phyloP scores from a whole-genome alignment of 1,140 invertebrate species.

The Zaprionus capensis region DNA sequence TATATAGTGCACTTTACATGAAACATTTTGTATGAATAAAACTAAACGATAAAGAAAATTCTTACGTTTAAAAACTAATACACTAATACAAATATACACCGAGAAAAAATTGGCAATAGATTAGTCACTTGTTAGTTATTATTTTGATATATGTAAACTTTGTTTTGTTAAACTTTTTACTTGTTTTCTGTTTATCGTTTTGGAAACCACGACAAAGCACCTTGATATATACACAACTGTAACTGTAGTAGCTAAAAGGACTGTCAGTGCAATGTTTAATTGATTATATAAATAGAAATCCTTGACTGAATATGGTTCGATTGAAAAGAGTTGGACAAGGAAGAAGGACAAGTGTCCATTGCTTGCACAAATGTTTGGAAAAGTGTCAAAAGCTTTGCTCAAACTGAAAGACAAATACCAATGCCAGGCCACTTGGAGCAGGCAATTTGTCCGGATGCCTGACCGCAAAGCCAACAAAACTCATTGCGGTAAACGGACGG shows the following conservation, averaged over 20 bases:
- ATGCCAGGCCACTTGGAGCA: slow-evolving; percentile 9
- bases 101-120: slow-evolving; percentile 85
- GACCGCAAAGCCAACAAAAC: slow-evolving; percentile 26
- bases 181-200: slow-evolving; percentile 6
- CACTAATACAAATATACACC: slow-evolving; percentile 82
- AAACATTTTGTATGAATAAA: slow-evolving; percentile 65
- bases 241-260: not conserved
- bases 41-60: slow-evolving; percentile 56
- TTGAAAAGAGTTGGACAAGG: not conserved
- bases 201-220: slow-evolving; percentile 2
- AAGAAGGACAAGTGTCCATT: slow-evolving; percentile 1
- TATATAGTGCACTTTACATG: slow-evolving; percentile 63
- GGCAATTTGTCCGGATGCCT: slow-evolving; percentile 22
- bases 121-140: slow-evolving; percentile 57
- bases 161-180: slow-evolving; percentile 11
- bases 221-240: not conserved
- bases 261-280: not conserved
- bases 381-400: slow-evolving; percentile 32
- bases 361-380: slow-evolving; percentile 10
- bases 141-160: slow-evolving; percentile 25
- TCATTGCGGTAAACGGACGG: slow-evolving; percentile 23
- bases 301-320: not conserved
- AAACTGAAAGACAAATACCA: slow-evolving; percentile 8
- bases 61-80: slow-evolving; percentile 56
- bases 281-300: not conserved